phyloP scores from a whole-genome alignment of 1,140 invertebrate species.

The Spodoptera frugiperda region DNA sequence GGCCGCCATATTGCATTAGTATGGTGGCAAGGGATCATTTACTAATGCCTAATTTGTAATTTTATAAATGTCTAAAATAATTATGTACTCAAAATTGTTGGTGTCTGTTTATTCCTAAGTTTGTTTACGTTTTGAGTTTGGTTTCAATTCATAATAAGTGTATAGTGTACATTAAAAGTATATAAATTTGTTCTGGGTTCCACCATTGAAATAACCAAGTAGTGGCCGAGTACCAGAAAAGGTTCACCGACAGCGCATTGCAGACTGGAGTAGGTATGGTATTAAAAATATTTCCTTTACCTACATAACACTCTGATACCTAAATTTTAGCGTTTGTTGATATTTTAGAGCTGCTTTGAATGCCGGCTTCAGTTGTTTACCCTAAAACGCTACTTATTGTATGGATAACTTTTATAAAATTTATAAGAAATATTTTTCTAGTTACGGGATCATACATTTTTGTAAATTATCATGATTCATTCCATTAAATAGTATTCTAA shows the following conservation, averaged over 20 bases:
- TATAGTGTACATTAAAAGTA: slow-evolving; percentile 48
- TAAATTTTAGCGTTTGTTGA: slow-evolving; percentile 7
- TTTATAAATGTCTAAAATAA: slow-evolving; percentile 56
- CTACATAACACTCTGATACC: not conserved
- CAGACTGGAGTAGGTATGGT: slow-evolving; percentile 61
- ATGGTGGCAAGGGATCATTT: slow-evolving; percentile 65
- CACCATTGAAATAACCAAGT: slow-evolving; percentile 76
- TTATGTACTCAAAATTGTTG: slow-evolving; percentile 25
- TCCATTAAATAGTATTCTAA: not conserved
- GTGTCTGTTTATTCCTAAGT: slow-evolving; percentile 54
- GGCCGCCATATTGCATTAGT: slow-evolving; percentile 76
- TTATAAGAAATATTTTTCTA: slow-evolving; percentile 7
- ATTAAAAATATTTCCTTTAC: slow-evolving; percentile 32
- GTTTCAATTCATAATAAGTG: slow-evolving; percentile 40
- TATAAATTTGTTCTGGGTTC: slow-evolving; percentile 61
- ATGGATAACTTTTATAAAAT: slow-evolving; percentile 3
- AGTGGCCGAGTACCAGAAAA: slow-evolving; percentile 73
- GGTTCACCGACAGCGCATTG: slow-evolving; percentile 63
- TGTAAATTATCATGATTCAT: not conserved
- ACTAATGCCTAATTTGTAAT: slow-evolving; percentile 64
- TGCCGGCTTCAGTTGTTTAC: slow-evolving; percentile 74
- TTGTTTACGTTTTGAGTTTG: slow-evolving; percentile 46
- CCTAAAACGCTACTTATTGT: slow-evolving; percentile 9
- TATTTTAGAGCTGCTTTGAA: slow-evolving; percentile 41
- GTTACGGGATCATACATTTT: not conserved